Base-by-base conservation (phyloP, 2,888 invertebrate genomes). In the Plagiodera versicolora region DNA sequence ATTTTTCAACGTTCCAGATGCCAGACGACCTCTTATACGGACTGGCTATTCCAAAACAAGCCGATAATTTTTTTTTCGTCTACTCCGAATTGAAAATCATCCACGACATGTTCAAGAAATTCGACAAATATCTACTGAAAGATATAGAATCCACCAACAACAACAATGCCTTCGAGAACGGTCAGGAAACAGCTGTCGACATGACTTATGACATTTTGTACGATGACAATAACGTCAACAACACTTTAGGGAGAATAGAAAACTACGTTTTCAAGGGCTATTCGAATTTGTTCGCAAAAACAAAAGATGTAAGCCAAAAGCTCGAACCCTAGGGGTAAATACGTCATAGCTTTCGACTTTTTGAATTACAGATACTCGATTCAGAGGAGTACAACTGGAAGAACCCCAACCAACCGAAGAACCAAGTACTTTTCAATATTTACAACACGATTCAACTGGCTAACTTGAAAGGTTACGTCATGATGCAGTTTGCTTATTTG, bases 391-490 rank as follows among this genome's bases (percentile, higher is more conserved):
- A 54, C 44, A 28, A 50, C 28, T 81, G 89, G 51, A 91, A 91
- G 77, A 83, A 85, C 62, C 81, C 87, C 20, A 83, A 86, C 65
- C 87, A 92, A 80, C 91, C 92, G 0, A 86, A 88, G 0, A 90
- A 91, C 66, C 91, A 92, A 80, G 82, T 92, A 54, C 83, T 92
- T 39, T 91, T 88, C 76, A 89, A 91, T 75, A 83, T 92, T 67
- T 91, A 92, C 81, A 87, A 86, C 72, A 86, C 89, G 0, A 85
- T 92, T 63, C 86, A 91, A 1, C 79, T 91, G 19, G 87, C 90
- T 0, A 91, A 93, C 81, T 84, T 92, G 71, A 92, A 92, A 79
- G 92, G 91, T 1, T 92, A 89, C 77, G 86, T 88, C 20, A 89
- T 93, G 89, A 87, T 90, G 83, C 91, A 92, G 77, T 70, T 70